Evolutionary conservation across 2,797 vertebrate species (phyloP).

Genomic region (Pempheris klunzingeri): DNA sequence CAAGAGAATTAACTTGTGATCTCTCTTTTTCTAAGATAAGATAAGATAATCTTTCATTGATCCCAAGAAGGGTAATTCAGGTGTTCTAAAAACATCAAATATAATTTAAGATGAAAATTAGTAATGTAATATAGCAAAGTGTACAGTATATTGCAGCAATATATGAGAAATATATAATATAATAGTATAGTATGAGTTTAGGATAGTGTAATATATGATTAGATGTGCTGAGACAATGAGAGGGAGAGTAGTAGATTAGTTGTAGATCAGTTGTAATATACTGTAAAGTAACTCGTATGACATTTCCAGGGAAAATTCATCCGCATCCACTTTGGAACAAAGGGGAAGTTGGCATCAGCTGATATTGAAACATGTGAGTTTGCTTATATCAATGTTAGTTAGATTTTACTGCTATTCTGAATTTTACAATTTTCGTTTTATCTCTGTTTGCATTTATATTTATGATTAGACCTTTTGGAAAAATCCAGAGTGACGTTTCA

Average conservation of each 20-base stretch:
- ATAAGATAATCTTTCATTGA: too few species aligned
- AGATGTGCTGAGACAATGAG: too few species aligned
- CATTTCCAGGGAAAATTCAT: constrained; percentile 89
- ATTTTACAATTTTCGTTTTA: fast-evolving
- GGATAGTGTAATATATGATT: too few species aligned
- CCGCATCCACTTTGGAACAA: constrained; percentile 90
- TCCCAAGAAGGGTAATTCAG: too few species aligned
- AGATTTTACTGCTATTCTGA: neutral
- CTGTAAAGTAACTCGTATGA: neutral
- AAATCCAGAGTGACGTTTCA: constrained; percentile 90
- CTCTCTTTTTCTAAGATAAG: too few species aligned
- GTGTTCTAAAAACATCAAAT: too few species aligned
- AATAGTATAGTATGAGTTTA: too few species aligned
- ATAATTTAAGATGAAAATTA: too few species aligned
- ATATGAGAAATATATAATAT: too few species aligned
- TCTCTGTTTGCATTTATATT: neutral
- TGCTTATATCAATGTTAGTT: neutral
- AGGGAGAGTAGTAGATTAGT: neutral
- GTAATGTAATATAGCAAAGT: too few species aligned
- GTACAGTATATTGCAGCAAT: too few species aligned
- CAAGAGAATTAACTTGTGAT: neutral
- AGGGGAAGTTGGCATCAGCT: constrained; percentile 90
- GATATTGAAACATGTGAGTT: constrained; percentile 91
- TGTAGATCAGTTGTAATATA: neutral
- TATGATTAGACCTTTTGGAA: constrained; percentile 85